A percentile compares a stretch with the other conserved stretches of the same genome.
These are phyloP conservation scores for Sarcophaga carnaria DNA, from an alignment of 2,888 invertebrate species.

Conservation along the genomic window DNA sequence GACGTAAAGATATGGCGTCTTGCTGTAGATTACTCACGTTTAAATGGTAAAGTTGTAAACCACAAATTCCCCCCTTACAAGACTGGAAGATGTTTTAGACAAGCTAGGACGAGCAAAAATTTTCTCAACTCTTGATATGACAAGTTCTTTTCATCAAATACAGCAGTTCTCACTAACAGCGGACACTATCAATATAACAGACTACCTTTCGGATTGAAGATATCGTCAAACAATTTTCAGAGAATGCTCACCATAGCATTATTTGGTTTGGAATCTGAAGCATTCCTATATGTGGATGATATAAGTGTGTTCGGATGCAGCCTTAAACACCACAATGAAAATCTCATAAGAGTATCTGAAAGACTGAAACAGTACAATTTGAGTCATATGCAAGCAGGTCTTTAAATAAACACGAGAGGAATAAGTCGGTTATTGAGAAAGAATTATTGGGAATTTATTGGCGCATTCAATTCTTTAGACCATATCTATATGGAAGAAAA, in stretches of 20 bases:
- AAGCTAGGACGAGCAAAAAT: conserved; percentile 12
- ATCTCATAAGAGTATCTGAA: conserved; percentile 12
- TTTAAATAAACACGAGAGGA: too few species aligned
- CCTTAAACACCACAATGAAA: conserved; percentile 31
- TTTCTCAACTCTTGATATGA: conserved; percentile 18
- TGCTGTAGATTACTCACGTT: background rate
- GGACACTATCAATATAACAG: background rate
- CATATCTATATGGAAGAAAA: too few species aligned
- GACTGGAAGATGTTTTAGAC: conserved; percentile 21
- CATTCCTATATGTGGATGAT: conserved; percentile 34
- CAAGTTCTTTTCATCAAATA: conserved; percentile 19
- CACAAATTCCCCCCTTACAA: conserved; percentile 26
- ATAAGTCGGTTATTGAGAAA: too few species aligned
- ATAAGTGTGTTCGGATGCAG: conserved; percentile 4
- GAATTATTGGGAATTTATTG: too few species aligned
- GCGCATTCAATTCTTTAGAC: too few species aligned
- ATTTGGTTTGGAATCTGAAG: conserved; percentile 18
- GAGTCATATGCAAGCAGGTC: background rate
- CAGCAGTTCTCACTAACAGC: too few species aligned
- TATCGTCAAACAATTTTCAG: conserved; percentile 43
- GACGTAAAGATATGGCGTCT: background rate
- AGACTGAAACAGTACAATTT: conserved; percentile 5
- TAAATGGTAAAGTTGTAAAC: background rate
- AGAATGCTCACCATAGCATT: conserved; percentile 35
- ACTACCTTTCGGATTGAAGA: conserved; percentile 35